Conservation (phyloP, 2,888 invertebrate genomes). For the Theretra japonica region DNA sequence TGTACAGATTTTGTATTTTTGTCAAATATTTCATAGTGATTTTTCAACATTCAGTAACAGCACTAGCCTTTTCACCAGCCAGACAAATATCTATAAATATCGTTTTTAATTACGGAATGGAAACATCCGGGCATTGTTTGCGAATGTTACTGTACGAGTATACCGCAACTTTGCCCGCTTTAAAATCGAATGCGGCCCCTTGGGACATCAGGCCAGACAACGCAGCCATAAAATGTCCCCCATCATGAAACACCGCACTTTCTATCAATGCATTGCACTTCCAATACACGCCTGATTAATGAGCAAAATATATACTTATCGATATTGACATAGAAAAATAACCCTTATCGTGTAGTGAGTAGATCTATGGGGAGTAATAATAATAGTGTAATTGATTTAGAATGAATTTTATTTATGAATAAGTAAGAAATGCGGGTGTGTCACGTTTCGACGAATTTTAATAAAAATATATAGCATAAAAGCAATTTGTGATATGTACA, state of each 20-base stretch:
- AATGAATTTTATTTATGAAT: no score
- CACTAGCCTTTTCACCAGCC: not conserved
- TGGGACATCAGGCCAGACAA: slow-evolving; percentile 10
- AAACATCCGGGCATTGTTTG: not conserved
- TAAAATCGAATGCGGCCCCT: not conserved
- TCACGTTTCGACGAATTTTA: no score
- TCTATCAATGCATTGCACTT: slow-evolving; percentile 8
- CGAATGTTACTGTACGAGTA: not conserved
- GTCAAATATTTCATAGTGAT: no score
- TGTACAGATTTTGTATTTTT: no score
- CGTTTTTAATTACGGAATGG: not conserved
- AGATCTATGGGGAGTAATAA: not conserved
- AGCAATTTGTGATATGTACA: no score
- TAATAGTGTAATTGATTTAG: no score
- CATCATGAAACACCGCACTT: not conserved
- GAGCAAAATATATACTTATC: not conserved
- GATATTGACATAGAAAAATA: not conserved
- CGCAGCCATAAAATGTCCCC: slow-evolving; percentile 21
- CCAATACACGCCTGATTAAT: slow-evolving; percentile 19
- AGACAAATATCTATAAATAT: not conserved
- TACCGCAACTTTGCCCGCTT: not conserved
- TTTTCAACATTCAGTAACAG: no score
- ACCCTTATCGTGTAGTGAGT: not conserved
- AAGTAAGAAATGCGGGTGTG: no score
- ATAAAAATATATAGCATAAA: no score